Percentiles rank a stretch among this genome's conserved stretches.
Conservation (phyloP, 2,888 invertebrate species). For the Conomelus anceps region DNA sequence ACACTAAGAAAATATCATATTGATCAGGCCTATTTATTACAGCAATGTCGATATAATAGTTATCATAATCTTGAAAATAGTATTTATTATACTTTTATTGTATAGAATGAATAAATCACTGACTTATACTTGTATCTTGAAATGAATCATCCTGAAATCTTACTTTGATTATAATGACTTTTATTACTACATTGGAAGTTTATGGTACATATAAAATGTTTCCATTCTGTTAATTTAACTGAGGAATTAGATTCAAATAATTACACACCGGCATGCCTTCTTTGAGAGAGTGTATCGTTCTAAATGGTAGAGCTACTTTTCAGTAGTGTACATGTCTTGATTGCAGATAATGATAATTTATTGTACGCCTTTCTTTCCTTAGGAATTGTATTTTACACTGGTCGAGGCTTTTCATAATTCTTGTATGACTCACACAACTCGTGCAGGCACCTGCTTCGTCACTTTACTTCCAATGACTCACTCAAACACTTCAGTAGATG, state of each 20-base stretch:
- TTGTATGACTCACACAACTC: neutral
- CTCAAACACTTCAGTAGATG: neutral
- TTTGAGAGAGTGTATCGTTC: too few relatives aligned
- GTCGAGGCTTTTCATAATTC: neutral
- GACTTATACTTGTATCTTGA: too few relatives aligned
- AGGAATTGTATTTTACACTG: neutral
- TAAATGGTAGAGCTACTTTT: neutral
- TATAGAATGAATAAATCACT: too few relatives aligned
- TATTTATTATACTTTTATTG: too few relatives aligned
- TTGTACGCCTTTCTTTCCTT: neutral
- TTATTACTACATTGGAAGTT: neutral
- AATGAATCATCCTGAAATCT: neutral
- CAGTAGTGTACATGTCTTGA: neutral
- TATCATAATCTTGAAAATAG: too few relatives aligned
- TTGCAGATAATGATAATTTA: neutral
- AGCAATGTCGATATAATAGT: too few relatives aligned
- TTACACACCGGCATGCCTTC: too few relatives aligned
- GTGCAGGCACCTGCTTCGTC: neutral
- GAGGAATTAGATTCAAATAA: neutral
- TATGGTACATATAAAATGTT: neutral
- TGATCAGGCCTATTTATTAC: too few relatives aligned
- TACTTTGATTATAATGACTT: neutral
- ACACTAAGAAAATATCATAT: too few relatives aligned
- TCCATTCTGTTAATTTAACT: neutral
- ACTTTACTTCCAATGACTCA: neutral